phyloP scores from a whole-genome alignment of 2,113 vertebrate species.

The Mola mola region DNA sequence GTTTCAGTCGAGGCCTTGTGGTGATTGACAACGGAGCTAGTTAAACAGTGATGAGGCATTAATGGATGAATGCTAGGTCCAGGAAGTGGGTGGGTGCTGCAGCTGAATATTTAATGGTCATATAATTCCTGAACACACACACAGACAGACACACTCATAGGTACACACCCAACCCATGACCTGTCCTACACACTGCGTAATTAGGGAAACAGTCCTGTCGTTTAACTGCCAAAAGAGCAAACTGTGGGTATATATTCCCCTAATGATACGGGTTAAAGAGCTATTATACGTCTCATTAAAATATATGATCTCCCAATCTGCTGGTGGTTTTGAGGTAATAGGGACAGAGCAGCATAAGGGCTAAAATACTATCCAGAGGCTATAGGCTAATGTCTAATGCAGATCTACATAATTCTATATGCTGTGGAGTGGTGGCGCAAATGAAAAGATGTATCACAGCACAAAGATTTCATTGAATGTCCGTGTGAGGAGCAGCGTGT shows the following conservation, averaged over 20 bases:
- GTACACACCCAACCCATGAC: conserved; percentile 81
- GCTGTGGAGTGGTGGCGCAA: conserved; percentile 29
- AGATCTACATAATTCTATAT: conserved; percentile 46
- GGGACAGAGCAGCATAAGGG: conserved; percentile 64
- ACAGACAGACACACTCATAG: conserved; percentile 70
- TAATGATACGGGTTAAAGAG: conserved; percentile 86
- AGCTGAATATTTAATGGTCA: conserved; percentile 84
- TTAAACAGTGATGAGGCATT: conserved; percentile 82
- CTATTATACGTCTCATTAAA: conserved; percentile 87
- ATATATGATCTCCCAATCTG: conserved; percentile 85
- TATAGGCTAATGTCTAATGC: conserved; percentile 50
- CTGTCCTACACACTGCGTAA: conserved; percentile 80
- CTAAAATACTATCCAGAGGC: conserved; percentile 60
- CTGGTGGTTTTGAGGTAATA: conserved; percentile 77
- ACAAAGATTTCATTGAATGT: conserved; percentile 5
- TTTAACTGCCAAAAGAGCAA: conserved; percentile 83
- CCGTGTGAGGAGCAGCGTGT: conserved; percentile 6
- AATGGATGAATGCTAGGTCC: conserved; percentile 81
- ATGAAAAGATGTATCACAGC: conserved; percentile 38
- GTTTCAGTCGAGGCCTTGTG: conserved; percentile 55
- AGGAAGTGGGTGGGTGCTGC: conserved; percentile 41
- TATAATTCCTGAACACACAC: conserved; percentile 83
- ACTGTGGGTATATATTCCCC: conserved; percentile 79
- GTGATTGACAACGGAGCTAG: conserved; percentile 86
- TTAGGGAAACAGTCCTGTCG: conserved; percentile 83